A percentile compares a stretch with the other conserved stretches of the same genome.
These are phyloP conservation scores for Pseudomyrmex dendroicus DNA, from an alignment of 1,140 invertebrate genomes.

Conservation along the genomic window DNA sequence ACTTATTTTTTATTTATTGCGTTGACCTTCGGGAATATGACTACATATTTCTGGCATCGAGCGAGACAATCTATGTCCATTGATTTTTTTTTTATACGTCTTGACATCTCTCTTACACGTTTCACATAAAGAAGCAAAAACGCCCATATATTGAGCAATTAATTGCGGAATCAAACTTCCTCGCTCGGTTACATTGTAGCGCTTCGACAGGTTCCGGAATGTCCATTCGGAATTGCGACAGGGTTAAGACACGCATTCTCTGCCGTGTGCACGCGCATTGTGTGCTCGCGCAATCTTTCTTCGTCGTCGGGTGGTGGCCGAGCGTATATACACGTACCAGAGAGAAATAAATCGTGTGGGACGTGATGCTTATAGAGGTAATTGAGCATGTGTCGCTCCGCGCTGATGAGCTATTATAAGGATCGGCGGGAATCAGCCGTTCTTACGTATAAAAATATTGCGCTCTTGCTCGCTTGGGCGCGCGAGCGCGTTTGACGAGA, in stretches of 20 bases:
- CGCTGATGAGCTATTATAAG: slow-evolving; percentile 69
- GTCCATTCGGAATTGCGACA: slow-evolving; percentile 29
- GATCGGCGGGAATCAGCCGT: slow-evolving; percentile 66
- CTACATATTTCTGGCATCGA: too few species aligned
- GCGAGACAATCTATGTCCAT: too few species aligned
- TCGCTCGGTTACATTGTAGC: neutral
- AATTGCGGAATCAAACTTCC: neutral
- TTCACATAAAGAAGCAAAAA: too few species aligned
- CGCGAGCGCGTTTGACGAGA: slow-evolving; percentile 40
- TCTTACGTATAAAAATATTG: slow-evolving; percentile 50
- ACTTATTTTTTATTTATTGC: too few species aligned
- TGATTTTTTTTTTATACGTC: too few species aligned
- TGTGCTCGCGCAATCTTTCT: slow-evolving; percentile 37
- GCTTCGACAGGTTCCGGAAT: slow-evolving; percentile 1
- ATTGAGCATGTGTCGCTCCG: slow-evolving; percentile 67
- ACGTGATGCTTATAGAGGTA: slow-evolving; percentile 63
- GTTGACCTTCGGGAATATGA: too few species aligned
- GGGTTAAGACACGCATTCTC: slow-evolving; percentile 21
- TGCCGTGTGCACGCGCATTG: slow-evolving; percentile 1
- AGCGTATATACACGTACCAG: neutral
- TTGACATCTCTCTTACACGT: too few species aligned
- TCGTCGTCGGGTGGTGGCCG: slow-evolving; percentile 4
- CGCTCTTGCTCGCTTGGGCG: slow-evolving; percentile 1
- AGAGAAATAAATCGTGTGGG: slow-evolving; percentile 66
- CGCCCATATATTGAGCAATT: neutral